Evolutionary conservation across 2,888 invertebrate species (phyloP).

Genomic region (Mimachlamys varia): DNA sequence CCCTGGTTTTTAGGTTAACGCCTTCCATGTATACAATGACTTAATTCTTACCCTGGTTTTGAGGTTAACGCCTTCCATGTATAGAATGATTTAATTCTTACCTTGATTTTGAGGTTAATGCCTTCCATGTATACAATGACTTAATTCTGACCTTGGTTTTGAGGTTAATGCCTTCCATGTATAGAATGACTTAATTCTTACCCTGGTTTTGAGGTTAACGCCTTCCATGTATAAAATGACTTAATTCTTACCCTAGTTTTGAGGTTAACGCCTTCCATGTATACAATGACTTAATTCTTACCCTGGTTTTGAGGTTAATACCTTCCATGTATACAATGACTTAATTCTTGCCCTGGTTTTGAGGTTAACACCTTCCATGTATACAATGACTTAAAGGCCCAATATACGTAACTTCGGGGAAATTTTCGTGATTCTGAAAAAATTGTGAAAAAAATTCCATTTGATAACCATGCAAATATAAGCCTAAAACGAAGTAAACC

Average conservation of each 20-base stretch:
- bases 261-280: conserved; percentile 44
- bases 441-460: no score
- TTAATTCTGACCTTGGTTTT: conserved; percentile 47
- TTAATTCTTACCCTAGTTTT: conserved; percentile 48
- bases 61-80: conserved; percentile 44
- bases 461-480: no score
- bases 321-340: conserved; percentile 51
- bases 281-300: conserved; percentile 48
- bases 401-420: no score
- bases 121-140: conserved; percentile 51
- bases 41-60: conserved; percentile 48
- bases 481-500: no score
- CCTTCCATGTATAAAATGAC: conserved; percentile 51
- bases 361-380: conserved; percentile 44
- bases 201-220: conserved; percentile 46
- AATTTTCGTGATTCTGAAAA: no score
- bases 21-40: conserved; percentile 51
- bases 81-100: conserved; percentile 48
- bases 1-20: conserved; percentile 34
- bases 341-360: conserved; percentile 18
- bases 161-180: conserved; percentile 44
- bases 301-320: conserved; percentile 46
- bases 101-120: conserved; percentile 46
- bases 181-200: conserved; percentile 51
- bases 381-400: no score